A percentile compares a stretch with the other conserved stretches of the same genome.
Conservation (phyloP, 2,113 vertebrate genomes). For the Tricholaema leucomelas region DNA sequence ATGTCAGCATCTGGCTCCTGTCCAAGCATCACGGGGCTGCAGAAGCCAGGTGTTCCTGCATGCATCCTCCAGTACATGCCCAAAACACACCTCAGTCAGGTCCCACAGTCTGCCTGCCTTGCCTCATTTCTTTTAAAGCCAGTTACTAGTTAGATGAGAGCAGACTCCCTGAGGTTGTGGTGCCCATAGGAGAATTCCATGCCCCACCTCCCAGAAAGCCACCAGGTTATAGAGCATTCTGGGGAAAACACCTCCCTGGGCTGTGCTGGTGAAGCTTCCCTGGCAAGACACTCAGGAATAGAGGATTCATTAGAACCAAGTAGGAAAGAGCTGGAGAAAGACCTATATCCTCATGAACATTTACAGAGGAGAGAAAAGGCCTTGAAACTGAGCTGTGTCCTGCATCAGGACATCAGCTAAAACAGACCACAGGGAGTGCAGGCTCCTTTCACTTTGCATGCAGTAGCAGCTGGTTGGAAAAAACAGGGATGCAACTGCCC, state of each 20-base stretch:
- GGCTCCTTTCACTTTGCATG: background rate
- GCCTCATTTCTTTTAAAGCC: background rate
- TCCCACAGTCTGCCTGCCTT: background rate
- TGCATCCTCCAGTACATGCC: background rate
- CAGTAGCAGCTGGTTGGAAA: background rate
- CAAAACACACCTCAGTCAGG: fast-evolving
- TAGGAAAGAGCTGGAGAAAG: background rate
- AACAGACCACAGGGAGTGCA: background rate
- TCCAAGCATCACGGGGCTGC: background rate
- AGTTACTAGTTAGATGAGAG: background rate
- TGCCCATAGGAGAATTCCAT: background rate
- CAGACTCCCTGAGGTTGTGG: background rate
- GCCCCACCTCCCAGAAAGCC: background rate
- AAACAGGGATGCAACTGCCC: background rate
- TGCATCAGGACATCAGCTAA: background rate
- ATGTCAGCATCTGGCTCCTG: background rate
- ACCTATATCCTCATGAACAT: background rate
- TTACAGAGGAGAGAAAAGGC: background rate
- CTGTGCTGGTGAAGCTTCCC: background rate
- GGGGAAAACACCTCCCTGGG: background rate
- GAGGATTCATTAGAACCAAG: background rate
- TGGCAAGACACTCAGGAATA: background rate
- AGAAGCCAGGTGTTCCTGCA: background rate
- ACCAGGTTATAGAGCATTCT: background rate
- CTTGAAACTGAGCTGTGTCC: background rate